A percentile compares a stretch with the other conserved stretches of the same genome.
phyloP scores from a whole-genome alignment of 92 coral and sea anemone genomes.

The Muricea muricata region DNA sequence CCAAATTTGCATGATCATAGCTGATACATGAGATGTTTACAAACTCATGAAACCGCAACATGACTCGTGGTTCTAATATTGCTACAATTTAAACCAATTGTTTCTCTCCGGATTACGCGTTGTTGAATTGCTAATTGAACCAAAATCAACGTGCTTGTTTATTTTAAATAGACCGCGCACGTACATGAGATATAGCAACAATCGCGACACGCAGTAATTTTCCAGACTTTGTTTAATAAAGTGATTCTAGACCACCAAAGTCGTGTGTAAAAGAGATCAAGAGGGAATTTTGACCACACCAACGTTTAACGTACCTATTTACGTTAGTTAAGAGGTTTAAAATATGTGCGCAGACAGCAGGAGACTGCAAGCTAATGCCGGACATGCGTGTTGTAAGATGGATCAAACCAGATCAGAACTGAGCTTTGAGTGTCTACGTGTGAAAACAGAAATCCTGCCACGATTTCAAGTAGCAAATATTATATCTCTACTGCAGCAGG shows the following conservation, averaged over 20 bases:
- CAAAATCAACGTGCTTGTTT: not conserved
- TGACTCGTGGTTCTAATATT: not conserved
- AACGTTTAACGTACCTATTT: slow-evolving; percentile 17
- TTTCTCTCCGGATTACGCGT: not conserved
- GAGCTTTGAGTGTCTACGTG: not conserved
- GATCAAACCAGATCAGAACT: not conserved
- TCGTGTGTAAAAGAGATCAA: slow-evolving; percentile 12
- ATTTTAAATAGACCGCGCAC: no score
- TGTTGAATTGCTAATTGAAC: not conserved
- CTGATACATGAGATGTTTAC: not conserved
- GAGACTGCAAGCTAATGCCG: slow-evolving; percentile 2
- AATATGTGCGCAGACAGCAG: slow-evolving; percentile 18
- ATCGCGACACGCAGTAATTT: no score
- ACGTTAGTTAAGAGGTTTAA: slow-evolving; percentile 38
- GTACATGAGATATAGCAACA: no score
- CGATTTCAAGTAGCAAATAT: not conserved
- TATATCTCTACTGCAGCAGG: no score
- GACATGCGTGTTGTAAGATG: slow-evolving; percentile 26
- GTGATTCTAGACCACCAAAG: slow-evolving; percentile 51
- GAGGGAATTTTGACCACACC: slow-evolving; percentile 14
- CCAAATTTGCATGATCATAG: not conserved
- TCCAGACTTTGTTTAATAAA: no score
- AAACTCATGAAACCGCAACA: not conserved
- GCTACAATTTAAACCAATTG: not conserved
- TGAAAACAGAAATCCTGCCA: not conserved